phyloP scores from a whole-genome alignment of 2,113 vertebrate genomes.

The Pitta sordida region DNA sequence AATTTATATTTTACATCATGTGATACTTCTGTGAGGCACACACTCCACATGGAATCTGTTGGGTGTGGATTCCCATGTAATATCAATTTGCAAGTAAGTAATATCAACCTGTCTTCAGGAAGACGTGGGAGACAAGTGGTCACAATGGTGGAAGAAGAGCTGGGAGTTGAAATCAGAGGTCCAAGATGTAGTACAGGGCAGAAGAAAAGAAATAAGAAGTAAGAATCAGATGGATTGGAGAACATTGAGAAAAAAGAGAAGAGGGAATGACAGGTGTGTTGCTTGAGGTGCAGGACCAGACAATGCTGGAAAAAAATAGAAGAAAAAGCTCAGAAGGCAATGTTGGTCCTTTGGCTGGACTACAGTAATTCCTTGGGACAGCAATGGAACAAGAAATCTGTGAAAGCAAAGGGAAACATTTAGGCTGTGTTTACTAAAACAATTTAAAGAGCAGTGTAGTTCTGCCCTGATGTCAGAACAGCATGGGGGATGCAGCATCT shows the following conservation, averaged over 20 bases:
- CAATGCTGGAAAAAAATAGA: neutral
- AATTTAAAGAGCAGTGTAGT: neutral
- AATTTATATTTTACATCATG: neutral
- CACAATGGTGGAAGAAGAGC: neutral
- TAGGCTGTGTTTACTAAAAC: neutral
- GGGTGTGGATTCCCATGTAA: neutral
- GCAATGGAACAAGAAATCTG: neutral
- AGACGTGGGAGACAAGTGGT: accelerated
- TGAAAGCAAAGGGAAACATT: slow-evolving; percentile 1
- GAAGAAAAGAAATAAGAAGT: neutral
- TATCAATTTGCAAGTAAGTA: neutral
- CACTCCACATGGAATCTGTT: neutral
- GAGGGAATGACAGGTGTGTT: neutral
- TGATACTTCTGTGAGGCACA: neutral
- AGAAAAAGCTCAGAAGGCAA: neutral
- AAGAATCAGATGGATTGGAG: neutral
- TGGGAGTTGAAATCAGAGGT: neutral
- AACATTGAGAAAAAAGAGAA: neutral
- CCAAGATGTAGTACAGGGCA: neutral
- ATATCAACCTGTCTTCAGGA: neutral
- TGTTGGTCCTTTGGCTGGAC: neutral
- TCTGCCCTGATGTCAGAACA: neutral
- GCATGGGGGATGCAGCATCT: neutral
- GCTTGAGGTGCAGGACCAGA: neutral
- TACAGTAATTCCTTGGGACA: neutral